A percentile compares a stretch with the other conserved stretches of the same genome.
These are phyloP conservation scores for Hiodon alosoides DNA, from an alignment of 2,113 vertebrate species.

Conservation along the genomic window DNA sequence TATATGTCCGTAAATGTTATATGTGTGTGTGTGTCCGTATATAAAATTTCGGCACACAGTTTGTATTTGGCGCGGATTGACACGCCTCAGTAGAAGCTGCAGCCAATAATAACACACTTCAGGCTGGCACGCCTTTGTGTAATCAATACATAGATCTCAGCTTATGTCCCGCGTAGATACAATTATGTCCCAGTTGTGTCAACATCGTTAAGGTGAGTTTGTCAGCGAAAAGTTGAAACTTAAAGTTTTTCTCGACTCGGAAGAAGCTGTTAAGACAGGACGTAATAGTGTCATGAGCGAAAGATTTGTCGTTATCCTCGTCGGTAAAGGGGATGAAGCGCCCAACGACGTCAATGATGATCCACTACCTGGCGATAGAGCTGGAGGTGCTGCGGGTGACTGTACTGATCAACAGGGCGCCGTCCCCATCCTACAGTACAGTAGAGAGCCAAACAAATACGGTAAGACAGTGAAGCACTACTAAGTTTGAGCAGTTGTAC, in stretches of 20 bases:
- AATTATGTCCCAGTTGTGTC: conserved; percentile 8
- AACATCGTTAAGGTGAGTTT: conserved; percentile 11
- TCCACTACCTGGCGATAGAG: conserved; percentile 25
- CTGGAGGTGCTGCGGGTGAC: conserved; percentile 40
- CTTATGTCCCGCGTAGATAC: conserved; percentile 11
- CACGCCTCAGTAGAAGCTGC: conserved; percentile 19
- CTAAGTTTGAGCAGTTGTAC: neutral
- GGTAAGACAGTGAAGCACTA: conserved; percentile 44
- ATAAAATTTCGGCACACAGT: neutral
- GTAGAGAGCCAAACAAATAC: conserved; percentile 66
- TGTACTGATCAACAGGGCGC: conserved; percentile 24
- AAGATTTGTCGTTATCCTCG: conserved; percentile 64
- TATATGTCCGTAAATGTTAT: too few species aligned
- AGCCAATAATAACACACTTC: conserved; percentile 40
- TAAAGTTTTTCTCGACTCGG: conserved; percentile 10
- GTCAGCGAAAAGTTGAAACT: neutral
- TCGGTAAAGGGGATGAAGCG: conserved; percentile 36
- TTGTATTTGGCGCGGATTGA: conserved; percentile 32
- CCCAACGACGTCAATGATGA: conserved; percentile 28
- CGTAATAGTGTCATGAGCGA: conserved; percentile 51
- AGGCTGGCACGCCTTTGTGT: conserved; percentile 36
- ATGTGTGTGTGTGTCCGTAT: too few species aligned
- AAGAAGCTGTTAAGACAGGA: neutral
- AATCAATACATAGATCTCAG: conserved; percentile 39
- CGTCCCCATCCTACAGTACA: conserved; percentile 65